Evolutionary conservation across 1,140 invertebrate genomes (phyloP).

Genomic region (Aradophagus sp.): DNA sequence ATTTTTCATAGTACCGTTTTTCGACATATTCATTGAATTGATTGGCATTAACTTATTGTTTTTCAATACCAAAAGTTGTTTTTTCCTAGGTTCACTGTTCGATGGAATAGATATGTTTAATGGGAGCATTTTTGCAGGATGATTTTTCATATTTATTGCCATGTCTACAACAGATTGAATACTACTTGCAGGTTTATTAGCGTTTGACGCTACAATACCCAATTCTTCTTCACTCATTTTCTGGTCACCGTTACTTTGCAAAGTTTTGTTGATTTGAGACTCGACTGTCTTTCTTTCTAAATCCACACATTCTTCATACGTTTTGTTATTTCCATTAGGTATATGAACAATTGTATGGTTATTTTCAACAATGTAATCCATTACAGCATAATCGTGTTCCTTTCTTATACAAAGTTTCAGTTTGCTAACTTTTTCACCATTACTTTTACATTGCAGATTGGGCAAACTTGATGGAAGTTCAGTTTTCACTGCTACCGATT

Average conservation of each 20-base stretch:
- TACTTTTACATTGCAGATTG: too few relatives aligned
- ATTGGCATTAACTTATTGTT: constrained; percentile 61
- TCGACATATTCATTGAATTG: constrained; percentile 21
- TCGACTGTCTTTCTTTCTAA: neutral
- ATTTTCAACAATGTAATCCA: constrained; percentile 56
- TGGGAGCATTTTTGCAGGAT: constrained; percentile 58
- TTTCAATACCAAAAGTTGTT: constrained; percentile 60
- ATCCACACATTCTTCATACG: neutral
- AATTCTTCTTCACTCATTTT: constrained; percentile 42
- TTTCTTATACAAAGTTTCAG: constrained; percentile 40
- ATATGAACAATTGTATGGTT: constrained; percentile 64
- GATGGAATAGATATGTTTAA: constrained; percentile 64
- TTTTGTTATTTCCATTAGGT: constrained; percentile 24
- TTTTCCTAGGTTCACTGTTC: constrained; percentile 52
- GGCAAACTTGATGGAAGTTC: too few relatives aligned
- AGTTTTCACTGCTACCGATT: neutral
- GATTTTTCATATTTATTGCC: constrained; percentile 34
- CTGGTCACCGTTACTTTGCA: constrained; percentile 8
- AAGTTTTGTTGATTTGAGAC: constrained; percentile 5
- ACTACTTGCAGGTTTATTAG: constrained; percentile 12
- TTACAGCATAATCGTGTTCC: constrained; percentile 46
- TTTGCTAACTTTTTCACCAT: neutral
- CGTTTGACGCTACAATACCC: constrained; percentile 11
- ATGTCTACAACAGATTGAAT: constrained; percentile 25
- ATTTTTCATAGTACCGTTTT: constrained; percentile 15